Evolutionary conservation across 2,888 invertebrate genomes (phyloP), one percentile per base, ranked within the genome.

Genomic region (Punctoribates punctum): DNA sequence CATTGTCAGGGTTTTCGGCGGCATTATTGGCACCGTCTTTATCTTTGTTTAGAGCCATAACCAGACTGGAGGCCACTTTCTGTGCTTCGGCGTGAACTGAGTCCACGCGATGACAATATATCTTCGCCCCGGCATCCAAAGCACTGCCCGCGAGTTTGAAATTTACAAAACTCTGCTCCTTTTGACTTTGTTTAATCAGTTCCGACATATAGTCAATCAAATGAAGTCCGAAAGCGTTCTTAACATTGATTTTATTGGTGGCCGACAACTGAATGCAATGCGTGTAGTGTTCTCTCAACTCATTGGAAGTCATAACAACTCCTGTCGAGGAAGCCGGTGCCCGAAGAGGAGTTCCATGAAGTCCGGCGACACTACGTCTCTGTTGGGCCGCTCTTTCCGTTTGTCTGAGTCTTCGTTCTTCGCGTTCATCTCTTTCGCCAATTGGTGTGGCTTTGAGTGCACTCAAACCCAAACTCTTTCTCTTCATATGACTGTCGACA

Each of bases 181-280:
- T 74, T 89, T 88, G 15, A 29, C 74, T 29, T 20, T 23, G 25
- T 78, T 82, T 83, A 57, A 93, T 83, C 85, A 94, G 87, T 25
- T 89, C 89, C 0, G 90, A 87, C 87, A 95, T 89, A 80, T 91
- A 91, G 83, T 96, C 94, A 81, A 95, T 94, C 70, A 95, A 86
- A 79, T 92, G 90, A 1, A 94, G 85, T 79, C 89, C 90, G 88
- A 95, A 96, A 0, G 93, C 95, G 87, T 95, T 95, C 82, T 93
- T 93, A 73, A 88, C 87, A 81, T 89, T 94, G 80, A 96, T 73
- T 38, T 77, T 77, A 87, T 92, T 92, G 85, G 91, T 91, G 79
- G 90, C 88, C 82, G 88, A 90, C n/a, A 92, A 87, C 81, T 91
- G 90, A 70, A 91, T 87, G 82, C 92, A 92, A 78, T 89, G 89